A percentile compares a stretch with the other conserved stretches of the same genome.
phyloP scores from a whole-genome alignment of 2,888 invertebrate species.

The Xanthorhoe designata region DNA sequence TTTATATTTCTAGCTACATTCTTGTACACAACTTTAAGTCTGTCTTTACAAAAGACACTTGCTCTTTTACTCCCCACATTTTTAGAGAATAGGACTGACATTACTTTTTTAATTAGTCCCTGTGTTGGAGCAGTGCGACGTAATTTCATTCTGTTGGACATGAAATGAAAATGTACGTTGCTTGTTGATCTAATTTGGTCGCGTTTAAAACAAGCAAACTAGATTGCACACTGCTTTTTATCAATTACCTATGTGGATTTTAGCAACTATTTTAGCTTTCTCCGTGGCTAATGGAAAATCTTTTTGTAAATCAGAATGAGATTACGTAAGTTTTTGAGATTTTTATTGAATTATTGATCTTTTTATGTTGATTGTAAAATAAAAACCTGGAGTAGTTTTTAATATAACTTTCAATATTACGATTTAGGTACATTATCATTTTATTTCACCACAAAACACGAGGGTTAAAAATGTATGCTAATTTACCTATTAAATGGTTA shows the following conservation, averaged over 20 bases:
- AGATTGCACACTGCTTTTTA: conserved; percentile 3
- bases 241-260: neutral
- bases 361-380: too few relatives aligned
- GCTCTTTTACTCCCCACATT: neutral
- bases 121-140: conserved; percentile 11
- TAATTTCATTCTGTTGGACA: conserved; percentile 28
- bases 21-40: neutral
- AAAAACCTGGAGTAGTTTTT: too few relatives aligned
- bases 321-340: too few relatives aligned
- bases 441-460: too few relatives aligned
- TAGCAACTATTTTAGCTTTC: neutral
- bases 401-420: too few relatives aligned
- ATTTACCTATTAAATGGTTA: too few relatives aligned
- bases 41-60: neutral
- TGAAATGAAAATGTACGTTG: conserved; percentile 26
- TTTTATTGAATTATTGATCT: too few relatives aligned
- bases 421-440: too few relatives aligned
- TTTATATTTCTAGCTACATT: too few relatives aligned
- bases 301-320: neutral
- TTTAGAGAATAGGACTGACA: conserved; percentile 10
- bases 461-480: too few relatives aligned
- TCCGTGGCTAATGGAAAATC: neutral
- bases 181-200: conserved; percentile 19
- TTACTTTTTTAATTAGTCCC: conserved; percentile 29
- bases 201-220: conserved; percentile 9